These are phyloP conservation scores for Drosophila buzzatii DNA, from an alignment of 2,888 invertebrate species.

Conservation along the genomic window DNA sequence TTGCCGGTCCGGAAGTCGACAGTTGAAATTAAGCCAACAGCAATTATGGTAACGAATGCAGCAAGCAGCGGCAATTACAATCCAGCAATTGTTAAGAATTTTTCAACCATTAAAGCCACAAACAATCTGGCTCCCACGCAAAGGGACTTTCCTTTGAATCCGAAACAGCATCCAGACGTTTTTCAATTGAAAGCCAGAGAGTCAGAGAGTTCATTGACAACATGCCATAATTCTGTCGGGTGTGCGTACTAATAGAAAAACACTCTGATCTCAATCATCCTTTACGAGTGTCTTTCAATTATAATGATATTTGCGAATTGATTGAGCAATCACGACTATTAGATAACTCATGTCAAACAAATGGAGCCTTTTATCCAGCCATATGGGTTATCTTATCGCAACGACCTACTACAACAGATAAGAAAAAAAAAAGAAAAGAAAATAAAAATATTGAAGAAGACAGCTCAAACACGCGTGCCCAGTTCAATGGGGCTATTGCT, in stretches of 20 bases:
- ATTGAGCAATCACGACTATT: constrained; percentile 73
- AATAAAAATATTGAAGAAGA: neutral
- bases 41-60: constrained; percentile 77
- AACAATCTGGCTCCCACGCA: constrained; percentile 16
- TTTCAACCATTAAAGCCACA: constrained; percentile 55
- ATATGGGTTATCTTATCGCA: constrained; percentile 66
- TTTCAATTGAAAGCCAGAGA: neutral
- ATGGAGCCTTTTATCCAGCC: constrained; percentile 40
- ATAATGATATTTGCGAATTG: constrained; percentile 66
- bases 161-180: neutral
- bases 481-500: constrained; percentile 75
- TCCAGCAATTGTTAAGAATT: constrained; percentile 54
- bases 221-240: neutral
- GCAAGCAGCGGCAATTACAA: constrained; percentile 74
- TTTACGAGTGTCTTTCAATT: constrained; percentile 62
- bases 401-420: constrained; percentile 18
- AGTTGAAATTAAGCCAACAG: constrained; percentile 78
- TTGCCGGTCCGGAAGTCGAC: constrained; percentile 75
- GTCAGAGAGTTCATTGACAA: constrained; percentile 40
- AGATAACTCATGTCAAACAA: constrained; percentile 74
- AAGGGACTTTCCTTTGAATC: neutral
- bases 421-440: neutral
- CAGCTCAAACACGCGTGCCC: constrained; percentile 58
- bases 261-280: constrained; percentile 21
- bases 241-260: neutral